Base-by-base conservation (phyloP, 2,888 invertebrate genomes). In the Sesia apiformis region DNA sequence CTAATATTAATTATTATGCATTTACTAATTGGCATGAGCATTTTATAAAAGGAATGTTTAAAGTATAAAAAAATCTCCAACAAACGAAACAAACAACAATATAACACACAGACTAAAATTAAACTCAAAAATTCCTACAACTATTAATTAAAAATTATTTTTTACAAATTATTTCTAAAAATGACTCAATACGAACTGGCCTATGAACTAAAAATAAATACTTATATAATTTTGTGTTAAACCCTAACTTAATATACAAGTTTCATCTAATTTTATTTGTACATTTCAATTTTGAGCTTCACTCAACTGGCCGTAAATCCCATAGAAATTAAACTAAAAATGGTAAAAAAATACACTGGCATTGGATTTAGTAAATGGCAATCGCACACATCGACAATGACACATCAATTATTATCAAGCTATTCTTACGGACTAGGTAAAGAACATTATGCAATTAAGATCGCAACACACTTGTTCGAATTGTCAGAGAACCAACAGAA, bases 151-250 rank as follows among this genome's bases (percentile, higher is more conserved):
- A 57, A 73, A 67, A 61, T 57, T 64, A 62, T 62, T 69, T 55
- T 59, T 38, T 38, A 38, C 49, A 50, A 38, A 50, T 23, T 60
- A 58, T 46, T 57, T 57, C 66, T 8, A 67, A 74, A 75, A 79
- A 81, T 87, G 87, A 88, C 88, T 88, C 81, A 85, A 78, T 78
- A 78, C 63, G 73, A 84, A 86, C 85, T 84, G 85, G 84, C 84
- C 84, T 87, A 78, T 63, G 56, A 70, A 67, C 81, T 85, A 84
- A 60, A 72, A 88, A 88, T 87, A 88, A 88, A 88, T 88, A 88
- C 78, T 81, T 82, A 83, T 60, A 70, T 63, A 63, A 56, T 58
- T 60, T 58, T 66, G 68, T 72, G 66, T 56, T 66, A 23, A 66
- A 71, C 64, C 62, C 58, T 63, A 64, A 69, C 66, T 62, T 67